phyloP scores from a whole-genome alignment of 2,888 invertebrate genomes.

The Poecilus cupreus region DNA sequence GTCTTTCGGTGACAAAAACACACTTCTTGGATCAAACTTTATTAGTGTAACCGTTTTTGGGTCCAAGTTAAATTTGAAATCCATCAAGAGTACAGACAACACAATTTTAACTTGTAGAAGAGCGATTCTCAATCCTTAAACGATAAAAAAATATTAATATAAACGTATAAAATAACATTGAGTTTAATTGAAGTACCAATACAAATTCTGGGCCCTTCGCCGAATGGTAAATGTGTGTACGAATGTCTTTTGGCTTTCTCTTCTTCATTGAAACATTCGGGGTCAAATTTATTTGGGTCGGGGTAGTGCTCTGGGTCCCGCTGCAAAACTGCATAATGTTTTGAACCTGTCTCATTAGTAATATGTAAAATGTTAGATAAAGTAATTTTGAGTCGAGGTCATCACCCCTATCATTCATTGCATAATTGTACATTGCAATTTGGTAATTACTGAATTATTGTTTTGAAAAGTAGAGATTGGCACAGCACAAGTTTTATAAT shows the following conservation, averaged over 20 bases:
- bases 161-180: background rate
- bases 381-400: too few species aligned
- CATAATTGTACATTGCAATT: too few species aligned
- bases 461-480: too few species aligned
- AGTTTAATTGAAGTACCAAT: constrained; percentile 16
- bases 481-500: too few species aligned
- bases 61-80: constrained; percentile 36
- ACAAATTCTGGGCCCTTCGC: constrained; percentile 42
- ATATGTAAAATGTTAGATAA: too few species aligned
- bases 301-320: constrained; percentile 40
- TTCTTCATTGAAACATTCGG: constrained; percentile 50
- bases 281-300: constrained; percentile 42
- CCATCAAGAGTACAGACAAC: constrained; percentile 12
- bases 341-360: too few species aligned
- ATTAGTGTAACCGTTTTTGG: constrained; percentile 19
- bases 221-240: constrained; percentile 39
- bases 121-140: constrained; percentile 37
- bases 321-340: too few species aligned
- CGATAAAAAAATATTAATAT: background rate
- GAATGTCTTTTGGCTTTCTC: constrained; percentile 26
- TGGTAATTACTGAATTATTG: too few species aligned
- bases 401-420: too few species aligned
- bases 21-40: constrained; percentile 23
- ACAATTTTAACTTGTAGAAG: constrained; percentile 50
- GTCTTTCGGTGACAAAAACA: constrained; percentile 26